Evolutionary conservation across 2,888 invertebrate genomes (phyloP).

Genomic region (Cryptops parisi): DNA sequence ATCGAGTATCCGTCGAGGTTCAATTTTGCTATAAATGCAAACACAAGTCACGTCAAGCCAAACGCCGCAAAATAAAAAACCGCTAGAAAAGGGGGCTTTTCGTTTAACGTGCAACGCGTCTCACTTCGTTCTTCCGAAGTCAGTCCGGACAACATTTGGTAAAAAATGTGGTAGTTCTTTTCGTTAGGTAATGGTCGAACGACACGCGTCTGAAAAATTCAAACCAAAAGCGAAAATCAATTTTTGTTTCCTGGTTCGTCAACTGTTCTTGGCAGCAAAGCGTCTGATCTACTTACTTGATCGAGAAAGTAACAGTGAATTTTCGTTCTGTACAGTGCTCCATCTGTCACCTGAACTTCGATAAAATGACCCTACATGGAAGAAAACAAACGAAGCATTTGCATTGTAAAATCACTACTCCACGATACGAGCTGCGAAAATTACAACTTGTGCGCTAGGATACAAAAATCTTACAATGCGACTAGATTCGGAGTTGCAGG

Average conservation of each 20-base stretch:
- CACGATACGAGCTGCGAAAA: no score
- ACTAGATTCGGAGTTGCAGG: constrained; percentile 80
- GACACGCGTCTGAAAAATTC: constrained; percentile 83
- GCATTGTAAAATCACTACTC: no score
- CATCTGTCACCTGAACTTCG: constrained; percentile 90
- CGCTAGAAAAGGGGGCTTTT: no score
- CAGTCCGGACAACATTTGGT: constrained; percentile 84
- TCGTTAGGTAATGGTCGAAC: constrained; percentile 70
- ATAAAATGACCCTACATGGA: constrained; percentile 73
- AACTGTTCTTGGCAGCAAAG: no score
- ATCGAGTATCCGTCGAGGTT: constrained; percentile 74
- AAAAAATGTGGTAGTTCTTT: constrained; percentile 94
- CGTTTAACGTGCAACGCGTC: no score
- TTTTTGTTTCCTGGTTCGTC: no score
- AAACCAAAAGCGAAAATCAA: no score
- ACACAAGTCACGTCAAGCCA: no score
- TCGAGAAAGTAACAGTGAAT: constrained; percentile 93
- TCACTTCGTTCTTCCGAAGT: constrained; percentile 62
- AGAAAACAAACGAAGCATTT: not conserved
- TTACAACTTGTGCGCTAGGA: no score
- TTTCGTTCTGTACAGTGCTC: constrained; percentile 84
- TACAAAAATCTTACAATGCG: constrained; percentile 53
- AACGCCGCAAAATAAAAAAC: no score
- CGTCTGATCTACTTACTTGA: no score
- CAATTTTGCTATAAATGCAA: constrained; percentile 46